A percentile compares a stretch with the other conserved stretches of the same genome.
Evolutionary conservation across 2,113 vertebrate genomes (phyloP).

Genomic region (Piprites chloris): DNA sequence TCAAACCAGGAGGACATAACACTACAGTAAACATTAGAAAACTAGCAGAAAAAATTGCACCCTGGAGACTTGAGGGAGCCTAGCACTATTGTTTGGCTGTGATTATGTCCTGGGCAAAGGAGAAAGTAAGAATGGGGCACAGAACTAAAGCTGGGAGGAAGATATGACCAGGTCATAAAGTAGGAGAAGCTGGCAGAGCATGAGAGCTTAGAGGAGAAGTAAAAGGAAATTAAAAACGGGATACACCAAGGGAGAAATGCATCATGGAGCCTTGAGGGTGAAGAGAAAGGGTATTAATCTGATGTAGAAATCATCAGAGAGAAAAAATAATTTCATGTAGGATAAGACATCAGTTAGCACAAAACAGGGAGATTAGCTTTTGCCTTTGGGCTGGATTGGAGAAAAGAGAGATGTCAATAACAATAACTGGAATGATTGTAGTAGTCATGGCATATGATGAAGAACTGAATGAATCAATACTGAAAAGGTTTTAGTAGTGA

Average conservation of each 20-base stretch:
- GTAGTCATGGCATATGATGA: neutral
- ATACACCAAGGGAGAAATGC: neutral
- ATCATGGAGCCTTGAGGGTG: neutral
- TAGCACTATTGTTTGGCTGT: neutral
- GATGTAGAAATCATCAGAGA: neutral
- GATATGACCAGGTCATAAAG: neutral
- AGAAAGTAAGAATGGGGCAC: neutral
- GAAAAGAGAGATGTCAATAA: slow-evolving; percentile 30
- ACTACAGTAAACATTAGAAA: neutral
- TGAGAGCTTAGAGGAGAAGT: neutral
- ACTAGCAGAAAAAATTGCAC: neutral
- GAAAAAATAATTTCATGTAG: slow-evolving; percentile 7
- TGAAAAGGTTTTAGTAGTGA: neutral
- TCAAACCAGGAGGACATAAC: neutral
- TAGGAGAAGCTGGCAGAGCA: neutral
- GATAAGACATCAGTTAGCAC: slow-evolving; percentile 18
- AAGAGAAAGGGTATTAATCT: neutral
- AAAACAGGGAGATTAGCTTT: slow-evolving; percentile 27
- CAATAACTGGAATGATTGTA: slow-evolving; percentile 7
- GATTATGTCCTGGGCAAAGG: neutral
- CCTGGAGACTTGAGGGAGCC: neutral
- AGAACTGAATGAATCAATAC: slow-evolving; percentile 30
- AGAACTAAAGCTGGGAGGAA: neutral
- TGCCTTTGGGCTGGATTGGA: slow-evolving; percentile 10
- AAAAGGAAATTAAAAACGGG: slow-evolving; percentile 23